Base-by-base conservation (phyloP, 92 coral and sea anemone genomes). In the Zoanthus solanderi region DNA sequence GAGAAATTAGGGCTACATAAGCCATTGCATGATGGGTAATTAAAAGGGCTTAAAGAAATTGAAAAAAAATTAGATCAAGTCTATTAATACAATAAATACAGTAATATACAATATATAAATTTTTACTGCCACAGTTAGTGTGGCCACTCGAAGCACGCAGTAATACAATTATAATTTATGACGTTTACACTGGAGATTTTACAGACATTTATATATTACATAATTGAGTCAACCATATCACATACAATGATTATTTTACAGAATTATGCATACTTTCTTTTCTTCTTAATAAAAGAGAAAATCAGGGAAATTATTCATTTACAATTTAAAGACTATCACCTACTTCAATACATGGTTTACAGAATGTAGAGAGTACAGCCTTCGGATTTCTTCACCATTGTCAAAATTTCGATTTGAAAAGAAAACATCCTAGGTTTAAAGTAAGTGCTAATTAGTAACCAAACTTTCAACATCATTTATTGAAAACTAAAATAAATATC, bases 271-370 rank as follows among this genome's bases (percentile, higher is more conserved):
- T 37, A 37, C 42, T 37, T 37, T 37, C 2, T 37, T 37, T 37
- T 37, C 42, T 37, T 37, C 42, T 37, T 37, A 37, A 37, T 37
- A 37, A 4, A 37, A 37, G 42, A 37, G 42, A 37, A 37, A 37
- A 37, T 37, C 42, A 37, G 42, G 42, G 42, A 37, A 37, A n/a
- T n/a, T n/a, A n/a, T 14, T 9, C 67, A 17, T 14, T 32, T 28
- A 28, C 7, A 29, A 42, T 17, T 18, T 17, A 0, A 17, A 50
- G 53, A 83, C 9, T 31, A 11, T 5, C 44, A 93, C 98, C 93
- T 83, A 96, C 98, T 96, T 96, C 28, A 96, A 81, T 50, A 94
- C 86, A 52, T 96, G 98, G 84, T 96, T 96, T 71, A 96, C 93
- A 18, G 98, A 94, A 87, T 96, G 98, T 29, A 96, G 91, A 29